Evolutionary conservation across 2,797 vertebrate species (phyloP), one percentile per base, ranked within the genome.

Genomic region (Fundulus diaphanus): DNA sequence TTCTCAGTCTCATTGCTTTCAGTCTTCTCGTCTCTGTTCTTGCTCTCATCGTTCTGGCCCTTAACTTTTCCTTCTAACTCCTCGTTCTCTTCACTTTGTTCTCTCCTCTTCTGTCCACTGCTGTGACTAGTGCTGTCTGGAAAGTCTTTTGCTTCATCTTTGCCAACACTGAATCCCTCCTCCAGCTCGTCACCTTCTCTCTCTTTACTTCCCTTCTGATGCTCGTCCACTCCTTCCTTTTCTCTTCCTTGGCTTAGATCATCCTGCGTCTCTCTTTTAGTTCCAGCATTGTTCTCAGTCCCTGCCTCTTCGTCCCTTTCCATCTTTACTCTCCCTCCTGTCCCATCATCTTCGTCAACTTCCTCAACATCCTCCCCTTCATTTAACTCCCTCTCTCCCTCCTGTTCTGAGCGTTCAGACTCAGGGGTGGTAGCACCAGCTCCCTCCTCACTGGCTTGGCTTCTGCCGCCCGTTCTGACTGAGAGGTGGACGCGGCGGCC

Each of bases 401-500:
- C 79, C 72, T 78, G 73, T 22, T 63, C 72, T 63, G 74, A 68
- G 12, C 24, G 57, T 54, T 82, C 77, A 46, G 70, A 59, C 33
- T 76, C 73, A 51, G 90, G 82, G 37, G 79, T 84, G 0, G 74
- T 46, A 56, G 86, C 91, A 90, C 31, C 87, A 59, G 0, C 67
- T 82, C 0, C 79, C 82, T 0, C 85, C 72, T 74, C 85, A 27
- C 82, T 88, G 85, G 85, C 88, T 7, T 78, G 89, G 74, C 85
- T 90, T 69, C 73, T 72, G 78, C 78, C 82, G 70, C 80, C 81
- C 11, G 42, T 73, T 37, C 76, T 82, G 42, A 84, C 83, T 75
- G 90, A 89, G 57, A 79, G 86, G 16, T 13, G 79, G 72, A 86
- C 74, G 79, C 59, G 83, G 86, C 87, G 48, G 76, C 90, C 89